Percentiles rank a stretch among this genome's conserved stretches.
These are phyloP conservation scores for Drosophila sturtevanti DNA, from an alignment of 1,140 invertebrate species.

Conservation along the genomic window DNA sequence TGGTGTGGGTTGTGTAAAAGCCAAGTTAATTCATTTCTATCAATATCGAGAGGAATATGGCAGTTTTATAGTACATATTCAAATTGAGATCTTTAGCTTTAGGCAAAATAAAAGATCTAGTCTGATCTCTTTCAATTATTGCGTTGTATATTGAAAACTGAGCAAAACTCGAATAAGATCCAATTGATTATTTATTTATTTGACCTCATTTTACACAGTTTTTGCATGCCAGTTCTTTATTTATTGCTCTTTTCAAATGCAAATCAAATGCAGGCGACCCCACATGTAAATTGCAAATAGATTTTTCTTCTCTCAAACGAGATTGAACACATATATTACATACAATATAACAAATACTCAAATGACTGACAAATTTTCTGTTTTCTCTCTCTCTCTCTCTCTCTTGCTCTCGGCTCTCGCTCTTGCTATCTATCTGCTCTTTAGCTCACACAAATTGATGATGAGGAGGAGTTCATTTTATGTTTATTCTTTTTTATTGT, in stretches of 20 bases:
- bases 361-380: background rate
- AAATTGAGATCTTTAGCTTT: slow-evolving; percentile 3
- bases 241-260: slow-evolving; percentile 50
- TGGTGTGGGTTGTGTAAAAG: background rate
- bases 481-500: background rate
- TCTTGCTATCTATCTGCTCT: background rate
- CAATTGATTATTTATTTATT: slow-evolving; percentile 1
- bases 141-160: background rate
- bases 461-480: slow-evolving; percentile 7
- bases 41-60: background rate
- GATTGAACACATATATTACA: background rate
- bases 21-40: background rate
- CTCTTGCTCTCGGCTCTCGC: no score
- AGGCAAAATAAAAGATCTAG: background rate
- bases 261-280: slow-evolving; percentile 51
- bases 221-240: background rate
- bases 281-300: slow-evolving; percentile 51
- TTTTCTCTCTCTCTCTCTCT: background rate
- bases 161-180: background rate
- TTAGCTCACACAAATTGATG: slow-evolving; percentile 35
- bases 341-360: background rate
- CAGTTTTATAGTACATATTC: background rate
- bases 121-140: background rate
- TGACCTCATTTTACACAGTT: slow-evolving; percentile 7
- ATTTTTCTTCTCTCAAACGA: slow-evolving; percentile 17